A percentile compares a stretch with the other conserved stretches of the same genome.
phyloP scores from a whole-genome alignment of 2,113 vertebrate species.

The Scytalopus superciliaris region DNA sequence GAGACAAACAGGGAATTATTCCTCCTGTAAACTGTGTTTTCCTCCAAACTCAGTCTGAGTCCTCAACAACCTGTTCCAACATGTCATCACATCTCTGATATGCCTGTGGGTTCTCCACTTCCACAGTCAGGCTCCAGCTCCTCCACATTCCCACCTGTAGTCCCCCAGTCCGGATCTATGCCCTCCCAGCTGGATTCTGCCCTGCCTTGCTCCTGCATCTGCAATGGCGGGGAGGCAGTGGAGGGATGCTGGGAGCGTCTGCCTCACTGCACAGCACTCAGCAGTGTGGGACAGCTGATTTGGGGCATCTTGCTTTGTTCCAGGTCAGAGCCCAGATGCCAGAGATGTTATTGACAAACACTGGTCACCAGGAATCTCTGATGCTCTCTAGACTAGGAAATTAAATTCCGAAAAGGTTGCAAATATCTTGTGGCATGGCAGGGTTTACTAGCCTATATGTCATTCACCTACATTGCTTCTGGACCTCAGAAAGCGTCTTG shows the following conservation, averaged over 20 bases:
- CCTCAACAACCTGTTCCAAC: background rate
- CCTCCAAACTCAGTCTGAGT: background rate
- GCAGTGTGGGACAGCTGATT: background rate
- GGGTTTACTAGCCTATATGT: background rate
- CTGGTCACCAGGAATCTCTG: background rate
- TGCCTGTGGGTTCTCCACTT: background rate
- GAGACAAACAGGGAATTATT: background rate
- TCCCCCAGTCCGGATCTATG: background rate
- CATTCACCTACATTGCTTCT: background rate
- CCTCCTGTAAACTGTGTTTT: background rate
- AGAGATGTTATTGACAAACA: background rate
- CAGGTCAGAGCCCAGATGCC: background rate
- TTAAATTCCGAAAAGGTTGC: background rate
- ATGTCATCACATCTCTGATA: fast-evolving
- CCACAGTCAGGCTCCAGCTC: background rate
- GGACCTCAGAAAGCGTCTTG: background rate
- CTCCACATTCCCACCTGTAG: background rate
- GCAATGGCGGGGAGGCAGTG: background rate
- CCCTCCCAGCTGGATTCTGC: fast-evolving
- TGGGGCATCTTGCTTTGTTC: background rate
- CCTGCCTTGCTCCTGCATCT: background rate
- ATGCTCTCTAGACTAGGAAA: background rate
- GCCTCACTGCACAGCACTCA: fast-evolving
- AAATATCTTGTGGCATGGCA: background rate
- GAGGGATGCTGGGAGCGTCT: background rate